A percentile compares a stretch with the other conserved stretches of the same genome.
Evolutionary conservation across 2,888 invertebrate species (phyloP).

Genomic region (Andrena haemorrhoa): DNA sequence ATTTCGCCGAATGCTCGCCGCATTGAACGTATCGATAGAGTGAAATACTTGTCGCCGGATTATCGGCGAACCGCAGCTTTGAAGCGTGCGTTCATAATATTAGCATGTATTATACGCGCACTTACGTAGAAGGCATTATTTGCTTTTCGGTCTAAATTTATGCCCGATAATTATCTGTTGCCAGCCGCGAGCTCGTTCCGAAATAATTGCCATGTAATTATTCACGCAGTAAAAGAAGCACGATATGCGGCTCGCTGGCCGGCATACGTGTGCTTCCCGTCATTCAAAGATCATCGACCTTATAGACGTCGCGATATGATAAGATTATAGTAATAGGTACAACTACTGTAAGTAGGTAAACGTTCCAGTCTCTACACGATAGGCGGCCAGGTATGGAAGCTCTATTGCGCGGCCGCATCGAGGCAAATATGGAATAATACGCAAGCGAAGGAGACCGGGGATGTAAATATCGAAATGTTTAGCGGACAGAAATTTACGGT

Average conservation of each 20-base stretch:
- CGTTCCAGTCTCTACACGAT: constrained; percentile 52
- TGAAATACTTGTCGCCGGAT: neutral
- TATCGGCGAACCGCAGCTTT: constrained; percentile 1
- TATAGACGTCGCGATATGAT: constrained; percentile 62
- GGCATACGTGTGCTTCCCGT: constrained; percentile 48
- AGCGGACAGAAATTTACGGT: neutral
- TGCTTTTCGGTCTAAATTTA: neutral
- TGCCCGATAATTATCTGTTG: constrained; percentile 10
- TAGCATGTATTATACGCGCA: neutral
- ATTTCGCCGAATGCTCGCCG: too few relatives aligned
- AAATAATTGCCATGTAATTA: constrained; percentile 43
- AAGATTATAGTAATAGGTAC: constrained; percentile 66
- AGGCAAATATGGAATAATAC: constrained; percentile 15
- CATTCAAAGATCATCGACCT: constrained; percentile 67
- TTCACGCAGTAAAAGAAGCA: constrained; percentile 24
- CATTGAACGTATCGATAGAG: neutral
- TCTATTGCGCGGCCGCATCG: constrained; percentile 15
- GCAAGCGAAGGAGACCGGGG: neutral
- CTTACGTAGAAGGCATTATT: neutral
- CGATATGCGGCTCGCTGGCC: constrained; percentile 28
- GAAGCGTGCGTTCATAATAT: neutral
- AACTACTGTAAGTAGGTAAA: constrained; percentile 62
- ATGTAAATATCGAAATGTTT: neutral
- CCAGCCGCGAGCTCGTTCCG: constrained; percentile 21
- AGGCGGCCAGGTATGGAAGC: constrained; percentile 4